These are phyloP conservation scores for Bombus consobrinus DNA, from an alignment of 1,140 invertebrate genomes.

Conservation along the genomic window DNA sequence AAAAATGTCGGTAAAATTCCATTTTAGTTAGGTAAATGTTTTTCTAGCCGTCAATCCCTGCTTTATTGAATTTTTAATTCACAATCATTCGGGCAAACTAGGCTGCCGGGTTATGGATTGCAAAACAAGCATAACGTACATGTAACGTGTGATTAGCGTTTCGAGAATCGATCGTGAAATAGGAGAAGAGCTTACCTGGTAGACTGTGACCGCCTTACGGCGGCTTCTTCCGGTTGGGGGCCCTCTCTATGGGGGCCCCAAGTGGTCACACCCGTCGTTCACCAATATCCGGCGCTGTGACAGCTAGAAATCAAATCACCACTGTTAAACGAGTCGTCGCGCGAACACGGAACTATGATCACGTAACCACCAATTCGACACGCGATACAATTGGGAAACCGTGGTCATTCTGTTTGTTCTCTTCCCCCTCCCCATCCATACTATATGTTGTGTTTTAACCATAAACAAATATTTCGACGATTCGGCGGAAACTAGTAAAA, in stretches of 20 bases:
- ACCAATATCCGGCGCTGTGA: conserved; percentile 77
- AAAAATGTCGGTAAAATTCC: conserved; percentile 37
- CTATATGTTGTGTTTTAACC: no score
- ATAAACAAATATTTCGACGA: no score
- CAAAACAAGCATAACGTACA: not conserved
- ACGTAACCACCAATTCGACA: not conserved
- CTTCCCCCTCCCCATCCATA: rapidly evolving
- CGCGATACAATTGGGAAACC: conserved; percentile 50
- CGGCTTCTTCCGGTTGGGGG: conserved; percentile 72
- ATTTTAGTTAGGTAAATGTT: conserved; percentile 38
- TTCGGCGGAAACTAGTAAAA: no score
- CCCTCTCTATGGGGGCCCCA: conserved; percentile 76
- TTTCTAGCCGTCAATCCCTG: not conserved
- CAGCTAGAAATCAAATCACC: conserved; percentile 74
- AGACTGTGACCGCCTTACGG: conserved; percentile 73
- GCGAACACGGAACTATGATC: conserved; percentile 10
- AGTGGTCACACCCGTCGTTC: conserved; percentile 57
- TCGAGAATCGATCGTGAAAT: not conserved
- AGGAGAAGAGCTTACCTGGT: conserved; percentile 62
- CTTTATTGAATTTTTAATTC: conserved; percentile 31
- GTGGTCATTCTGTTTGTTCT: not conserved
- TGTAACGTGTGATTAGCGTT: no score
- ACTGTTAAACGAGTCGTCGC: conserved; percentile 49
- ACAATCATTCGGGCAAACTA: conserved; percentile 14
- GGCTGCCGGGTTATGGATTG: no score